Evolutionary conservation across 2,888 invertebrate genomes (phyloP).

Genomic region (Xestia ashworthii): DNA sequence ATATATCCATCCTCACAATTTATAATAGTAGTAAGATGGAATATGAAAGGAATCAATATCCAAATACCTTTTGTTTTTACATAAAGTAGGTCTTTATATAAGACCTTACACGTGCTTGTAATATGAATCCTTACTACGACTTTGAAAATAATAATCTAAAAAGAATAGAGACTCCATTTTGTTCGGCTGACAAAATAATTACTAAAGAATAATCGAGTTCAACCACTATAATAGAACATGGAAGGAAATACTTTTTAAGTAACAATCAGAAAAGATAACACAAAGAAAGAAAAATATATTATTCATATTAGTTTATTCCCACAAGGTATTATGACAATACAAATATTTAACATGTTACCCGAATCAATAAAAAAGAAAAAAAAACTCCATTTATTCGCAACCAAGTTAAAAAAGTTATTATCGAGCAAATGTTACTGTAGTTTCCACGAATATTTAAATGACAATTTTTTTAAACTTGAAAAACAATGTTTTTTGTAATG

Average conservation of each 20-base stretch:
- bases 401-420: too few relatives aligned
- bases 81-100: background rate
- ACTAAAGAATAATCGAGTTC: background rate
- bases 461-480: too few relatives aligned
- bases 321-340: too few relatives aligned
- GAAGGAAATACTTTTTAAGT: background rate
- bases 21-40: background rate
- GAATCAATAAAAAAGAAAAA: too few relatives aligned
- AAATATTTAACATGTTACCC: too few relatives aligned
- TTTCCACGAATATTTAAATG: too few relatives aligned
- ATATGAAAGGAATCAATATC: background rate
- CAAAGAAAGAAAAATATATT: too few relatives aligned
- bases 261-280: background rate
- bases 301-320: too few relatives aligned
- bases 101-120: conserved; percentile 4
- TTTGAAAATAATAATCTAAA: background rate
- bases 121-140: background rate
- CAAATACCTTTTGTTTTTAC: background rate
- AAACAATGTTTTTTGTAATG: too few relatives aligned
- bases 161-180: background rate
- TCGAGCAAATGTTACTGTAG: too few relatives aligned
- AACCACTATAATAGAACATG: background rate
- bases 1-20: background rate
- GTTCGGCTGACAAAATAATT: background rate
- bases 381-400: too few relatives aligned